phyloP scores from a whole-genome alignment of 2,113 vertebrate genomes.

The Turnix velox region DNA sequence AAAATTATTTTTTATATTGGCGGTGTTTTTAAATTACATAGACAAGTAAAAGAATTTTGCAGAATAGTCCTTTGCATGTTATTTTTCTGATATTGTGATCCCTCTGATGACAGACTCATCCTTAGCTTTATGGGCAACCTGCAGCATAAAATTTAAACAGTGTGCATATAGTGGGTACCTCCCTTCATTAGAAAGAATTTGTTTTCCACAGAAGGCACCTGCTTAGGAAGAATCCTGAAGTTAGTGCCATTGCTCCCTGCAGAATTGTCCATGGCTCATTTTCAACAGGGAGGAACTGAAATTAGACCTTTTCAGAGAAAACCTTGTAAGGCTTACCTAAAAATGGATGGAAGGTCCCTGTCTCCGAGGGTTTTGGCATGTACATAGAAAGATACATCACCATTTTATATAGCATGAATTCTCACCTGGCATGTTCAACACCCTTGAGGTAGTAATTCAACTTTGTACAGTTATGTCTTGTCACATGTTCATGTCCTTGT shows the following conservation, averaged over 20 bases:
- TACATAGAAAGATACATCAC: not conserved
- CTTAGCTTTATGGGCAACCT: not conserved
- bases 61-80: not conserved
- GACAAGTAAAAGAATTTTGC: not conserved
- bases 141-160: accelerated
- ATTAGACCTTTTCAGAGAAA: not conserved
- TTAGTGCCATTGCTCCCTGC: not conserved
- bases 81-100: not conserved
- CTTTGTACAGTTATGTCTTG: not conserved
- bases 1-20: not conserved
- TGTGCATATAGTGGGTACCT: not conserved
- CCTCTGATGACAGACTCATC: not conserved
- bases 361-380: not conserved
- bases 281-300: not conserved
- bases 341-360: not conserved
- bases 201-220: not conserved
- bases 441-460: not conserved
- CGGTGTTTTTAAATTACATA: not conserved
- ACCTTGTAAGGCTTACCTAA: not conserved
- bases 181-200: not conserved
- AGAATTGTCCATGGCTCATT: not conserved
- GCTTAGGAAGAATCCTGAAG: not conserved
- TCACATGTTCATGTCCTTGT: not conserved
- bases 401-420: not conserved
- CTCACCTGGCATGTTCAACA: not conserved